Conservation (phyloP, 2,113 vertebrate genomes). For the Pavo muticus region DNA sequence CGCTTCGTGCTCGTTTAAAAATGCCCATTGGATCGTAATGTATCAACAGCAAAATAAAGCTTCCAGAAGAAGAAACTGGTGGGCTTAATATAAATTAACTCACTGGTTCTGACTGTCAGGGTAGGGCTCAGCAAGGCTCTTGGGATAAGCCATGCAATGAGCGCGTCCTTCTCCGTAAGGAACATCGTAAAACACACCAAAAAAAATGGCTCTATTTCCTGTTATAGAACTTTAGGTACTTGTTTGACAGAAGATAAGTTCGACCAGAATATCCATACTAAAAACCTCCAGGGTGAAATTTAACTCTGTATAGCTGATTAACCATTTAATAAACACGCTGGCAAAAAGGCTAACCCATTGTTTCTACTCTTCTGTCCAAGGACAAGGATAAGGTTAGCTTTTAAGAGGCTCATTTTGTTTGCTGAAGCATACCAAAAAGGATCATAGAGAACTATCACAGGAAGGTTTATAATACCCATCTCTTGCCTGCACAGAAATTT, state of each 20-base stretch:
- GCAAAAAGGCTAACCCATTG: constrained; percentile 58
- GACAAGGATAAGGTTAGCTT: constrained; percentile 29
- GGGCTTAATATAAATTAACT: background rate
- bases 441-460: background rate
- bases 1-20: background rate
- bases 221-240: background rate
- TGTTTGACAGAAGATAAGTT: background rate
- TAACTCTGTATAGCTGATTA: constrained; percentile 61
- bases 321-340: constrained; percentile 56
- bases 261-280: constrained; percentile 44
- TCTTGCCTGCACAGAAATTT: background rate
- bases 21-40: background rate
- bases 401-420: constrained; percentile 8
- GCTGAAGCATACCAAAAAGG: background rate
- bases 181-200: background rate
- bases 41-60: background rate
- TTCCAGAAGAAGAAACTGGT: background rate
- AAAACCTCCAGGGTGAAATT: constrained; percentile 60
- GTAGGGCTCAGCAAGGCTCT: background rate
- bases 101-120: background rate
- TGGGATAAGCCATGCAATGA: background rate
- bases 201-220: background rate
- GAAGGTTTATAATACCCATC: background rate
- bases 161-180: background rate
- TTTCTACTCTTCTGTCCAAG: constrained; percentile 48